Percentiles rank a stretch among this genome's conserved stretches.
phyloP scores from a whole-genome alignment of 92 coral and sea anemone species.

The Porites cylindrica region DNA sequence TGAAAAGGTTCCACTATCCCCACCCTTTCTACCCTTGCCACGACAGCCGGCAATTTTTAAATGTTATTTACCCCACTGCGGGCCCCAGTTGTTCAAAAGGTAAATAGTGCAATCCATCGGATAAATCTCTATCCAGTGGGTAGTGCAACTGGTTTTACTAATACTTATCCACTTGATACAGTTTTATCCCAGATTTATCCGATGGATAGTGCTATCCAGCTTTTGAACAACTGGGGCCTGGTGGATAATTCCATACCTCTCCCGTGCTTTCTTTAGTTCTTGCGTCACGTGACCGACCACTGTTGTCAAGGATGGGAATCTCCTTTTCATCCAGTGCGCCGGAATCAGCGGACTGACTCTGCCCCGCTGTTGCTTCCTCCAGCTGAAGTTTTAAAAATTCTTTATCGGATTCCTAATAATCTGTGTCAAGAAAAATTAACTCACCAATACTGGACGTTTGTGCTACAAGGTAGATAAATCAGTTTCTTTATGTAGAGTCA shows the following conservation, averaged over 20 bases:
- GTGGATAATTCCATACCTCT: constrained; percentile 10
- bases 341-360: background rate
- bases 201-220: background rate
- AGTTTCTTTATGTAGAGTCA: no score
- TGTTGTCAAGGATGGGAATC: constrained; percentile 18
- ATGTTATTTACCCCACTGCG: no score
- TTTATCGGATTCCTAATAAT: constrained; percentile 2
- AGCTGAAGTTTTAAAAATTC: constrained; percentile 20
- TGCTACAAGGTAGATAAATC: no score
- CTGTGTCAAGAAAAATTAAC: constrained; percentile 13
- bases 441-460: background rate
- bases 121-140: no score
- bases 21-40: no score
- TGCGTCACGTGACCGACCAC: constrained; percentile 16
- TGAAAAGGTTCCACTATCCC: no score
- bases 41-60: no score
- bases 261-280: background rate
- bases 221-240: background rate
- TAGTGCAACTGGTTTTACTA: no score
- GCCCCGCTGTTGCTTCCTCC: background rate
- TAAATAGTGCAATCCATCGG: no score
- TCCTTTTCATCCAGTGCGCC: constrained; percentile 4
- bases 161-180: no score
- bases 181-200: background rate
- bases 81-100: no score